A percentile compares a stretch with the other conserved stretches of the same genome.
Evolutionary conservation across 2,888 invertebrate species (phyloP).

Genomic region (Allophyes oxyacanthae): DNA sequence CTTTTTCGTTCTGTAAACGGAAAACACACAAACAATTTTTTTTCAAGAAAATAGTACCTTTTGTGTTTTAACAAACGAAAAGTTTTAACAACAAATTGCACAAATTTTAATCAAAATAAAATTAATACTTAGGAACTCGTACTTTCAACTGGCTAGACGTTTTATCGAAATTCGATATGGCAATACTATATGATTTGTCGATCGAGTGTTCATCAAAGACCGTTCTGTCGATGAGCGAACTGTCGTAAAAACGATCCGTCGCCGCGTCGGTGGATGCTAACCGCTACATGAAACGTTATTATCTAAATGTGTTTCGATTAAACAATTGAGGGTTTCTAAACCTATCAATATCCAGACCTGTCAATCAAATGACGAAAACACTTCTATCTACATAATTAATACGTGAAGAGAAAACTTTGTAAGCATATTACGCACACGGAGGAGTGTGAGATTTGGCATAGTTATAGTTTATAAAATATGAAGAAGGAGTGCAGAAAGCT

Average conservation of each 20-base stretch:
- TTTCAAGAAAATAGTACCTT: too few relatives aligned
- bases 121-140: constrained; percentile 7
- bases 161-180: constrained; percentile 41
- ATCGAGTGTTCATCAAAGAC: constrained; percentile 3
- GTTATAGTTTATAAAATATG: too few relatives aligned
- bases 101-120: constrained; percentile 1
- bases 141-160: constrained; percentile 28
- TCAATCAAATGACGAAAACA: constrained; percentile 1
- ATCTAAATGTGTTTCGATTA: constrained; percentile 17
- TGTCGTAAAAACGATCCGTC: constrained; percentile 26
- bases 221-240: constrained; percentile 10
- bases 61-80: too few relatives aligned
- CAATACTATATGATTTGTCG: constrained; percentile 25
- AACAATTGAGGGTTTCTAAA: background rate
- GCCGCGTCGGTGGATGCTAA: constrained; percentile 3
- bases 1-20: too few relatives aligned
- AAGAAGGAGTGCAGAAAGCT: too few relatives aligned
- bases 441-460: too few relatives aligned
- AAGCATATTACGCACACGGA: too few relatives aligned
- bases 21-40: too few relatives aligned
- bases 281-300: constrained; percentile 9
- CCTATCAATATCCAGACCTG: background rate
- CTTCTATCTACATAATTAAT: too few relatives aligned
- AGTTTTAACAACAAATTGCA: too few relatives aligned
- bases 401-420: too few relatives aligned